phyloP scores from a whole-genome alignment of 37 sponge, comb jelly and placozoan genomes.

The Spongia lamella region DNA sequence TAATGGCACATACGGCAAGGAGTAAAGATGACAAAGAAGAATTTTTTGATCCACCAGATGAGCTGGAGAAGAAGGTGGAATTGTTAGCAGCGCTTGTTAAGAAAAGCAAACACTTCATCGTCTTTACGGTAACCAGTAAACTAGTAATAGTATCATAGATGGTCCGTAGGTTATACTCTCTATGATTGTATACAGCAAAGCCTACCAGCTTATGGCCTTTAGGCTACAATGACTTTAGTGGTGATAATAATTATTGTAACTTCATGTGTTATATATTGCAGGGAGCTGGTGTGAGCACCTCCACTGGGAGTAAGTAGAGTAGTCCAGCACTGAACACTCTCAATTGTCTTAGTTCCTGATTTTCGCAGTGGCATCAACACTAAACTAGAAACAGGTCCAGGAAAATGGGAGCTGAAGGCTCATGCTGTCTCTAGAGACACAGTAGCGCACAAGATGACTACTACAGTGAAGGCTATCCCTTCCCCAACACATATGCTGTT shows the following conservation, averaged over 20 bases:
- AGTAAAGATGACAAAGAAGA: conserved; percentile 57
- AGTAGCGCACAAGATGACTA: not conserved
- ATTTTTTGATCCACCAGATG: conserved; percentile 68
- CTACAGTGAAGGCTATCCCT: conserved; percentile 58
- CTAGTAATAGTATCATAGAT: too few relatives aligned
- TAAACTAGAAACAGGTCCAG: conserved; percentile 63
- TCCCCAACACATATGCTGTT: conserved; percentile 78
- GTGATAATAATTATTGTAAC: not conserved
- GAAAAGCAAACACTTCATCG: conserved; percentile 59
- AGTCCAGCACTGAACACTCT: too few relatives aligned
- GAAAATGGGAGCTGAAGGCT: conserved; percentile 71
- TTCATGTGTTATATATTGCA: conserved; percentile 10
- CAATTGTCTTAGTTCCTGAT: conserved; percentile 78
- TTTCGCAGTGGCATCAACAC: conserved; percentile 84
- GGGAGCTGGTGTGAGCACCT: conserved; percentile 81
- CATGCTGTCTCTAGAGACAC: conserved; percentile 6
- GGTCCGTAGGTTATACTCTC: too few relatives aligned
- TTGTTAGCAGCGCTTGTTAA: conserved; percentile 56
- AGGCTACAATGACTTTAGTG: too few relatives aligned
- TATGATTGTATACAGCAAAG: too few relatives aligned
- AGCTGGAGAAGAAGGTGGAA: conserved; percentile 49
- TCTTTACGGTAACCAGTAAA: conserved; percentile 77
- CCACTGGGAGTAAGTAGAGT: conserved; percentile 70
- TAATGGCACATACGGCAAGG: conserved; percentile 67
- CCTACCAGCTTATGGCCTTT: too few relatives aligned